phyloP scores from a whole-genome alignment of 2,797 vertebrate genomes.

The Tauraco hartlaubi region DNA sequence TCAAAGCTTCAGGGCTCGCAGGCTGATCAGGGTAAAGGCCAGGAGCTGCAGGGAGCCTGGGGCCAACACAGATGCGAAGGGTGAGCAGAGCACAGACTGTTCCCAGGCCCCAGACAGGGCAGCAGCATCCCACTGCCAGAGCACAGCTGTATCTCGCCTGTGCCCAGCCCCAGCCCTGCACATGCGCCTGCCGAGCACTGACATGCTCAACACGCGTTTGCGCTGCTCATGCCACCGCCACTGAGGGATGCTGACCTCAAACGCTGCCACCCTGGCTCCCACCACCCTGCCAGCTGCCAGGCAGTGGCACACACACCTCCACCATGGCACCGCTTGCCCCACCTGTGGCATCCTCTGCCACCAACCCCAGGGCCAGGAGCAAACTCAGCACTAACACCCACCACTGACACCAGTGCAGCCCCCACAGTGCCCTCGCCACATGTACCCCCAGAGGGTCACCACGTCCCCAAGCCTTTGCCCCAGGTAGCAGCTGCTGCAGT shows the following conservation, averaged over 20 bases:
- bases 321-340: rapidly evolving
- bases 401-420: background rate
- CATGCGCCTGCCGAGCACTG: rapidly evolving
- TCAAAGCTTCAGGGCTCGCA: constrained; percentile 30
- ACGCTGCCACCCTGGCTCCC: background rate
- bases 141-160: rapidly evolving
- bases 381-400: too few relatives aligned
- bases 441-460: background rate
- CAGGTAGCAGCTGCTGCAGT: background rate
- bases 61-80: rapidly evolving
- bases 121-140: background rate
- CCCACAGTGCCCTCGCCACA: background rate
- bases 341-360: rapidly evolving
- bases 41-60: background rate
- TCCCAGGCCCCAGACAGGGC: background rate
- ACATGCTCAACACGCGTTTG: rapidly evolving
- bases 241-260: background rate
- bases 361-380: background rate
- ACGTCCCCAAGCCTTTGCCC: background rate
- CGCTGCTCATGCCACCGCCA: rapidly evolving
- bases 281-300: background rate
- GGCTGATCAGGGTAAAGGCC: background rate
- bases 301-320: background rate
- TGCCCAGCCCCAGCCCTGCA: background rate
- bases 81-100: background rate